Conservation (phyloP, 1,140 invertebrate genomes). For the Diuraphis noxia region DNA sequence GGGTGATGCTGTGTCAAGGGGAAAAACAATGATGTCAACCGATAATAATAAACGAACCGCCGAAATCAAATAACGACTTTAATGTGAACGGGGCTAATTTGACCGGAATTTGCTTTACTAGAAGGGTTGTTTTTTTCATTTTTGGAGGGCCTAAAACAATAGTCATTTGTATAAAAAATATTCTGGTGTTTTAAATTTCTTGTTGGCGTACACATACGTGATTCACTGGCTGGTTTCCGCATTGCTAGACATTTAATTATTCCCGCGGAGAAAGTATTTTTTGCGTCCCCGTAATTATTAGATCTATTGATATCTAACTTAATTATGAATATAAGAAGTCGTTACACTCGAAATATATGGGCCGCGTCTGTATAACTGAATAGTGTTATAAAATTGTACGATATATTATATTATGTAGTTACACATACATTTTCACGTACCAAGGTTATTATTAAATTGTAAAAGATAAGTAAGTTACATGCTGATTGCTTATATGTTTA, state of each 20-base stretch:
- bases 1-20: conserved; percentile 39
- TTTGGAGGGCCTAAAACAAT: conserved; percentile 45
- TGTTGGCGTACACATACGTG: background rate
- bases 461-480: background rate
- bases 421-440: background rate
- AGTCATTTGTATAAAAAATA: background rate
- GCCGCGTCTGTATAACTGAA: background rate
- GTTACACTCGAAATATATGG: background rate
- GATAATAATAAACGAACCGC: conserved; percentile 42
- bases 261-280: conserved; percentile 23
- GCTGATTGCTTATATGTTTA: background rate
- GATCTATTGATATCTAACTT: conserved; percentile 44
- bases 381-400: background rate
- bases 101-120: conserved; percentile 30
- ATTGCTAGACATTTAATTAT: conserved; percentile 52
- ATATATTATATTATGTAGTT: background rate
- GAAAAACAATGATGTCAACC: conserved; percentile 41
- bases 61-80: conserved; percentile 37
- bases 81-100: conserved; percentile 46
- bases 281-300: conserved; percentile 10
- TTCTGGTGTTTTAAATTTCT: conserved; percentile 14
- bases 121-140: conserved; percentile 34
- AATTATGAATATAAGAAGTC: conserved; percentile 14
- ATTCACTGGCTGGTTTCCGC: conserved; percentile 40
- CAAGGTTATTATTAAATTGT: background rate